Conservation (phyloP, 1,140 invertebrate species). For the Drosophila sproati region DNA sequence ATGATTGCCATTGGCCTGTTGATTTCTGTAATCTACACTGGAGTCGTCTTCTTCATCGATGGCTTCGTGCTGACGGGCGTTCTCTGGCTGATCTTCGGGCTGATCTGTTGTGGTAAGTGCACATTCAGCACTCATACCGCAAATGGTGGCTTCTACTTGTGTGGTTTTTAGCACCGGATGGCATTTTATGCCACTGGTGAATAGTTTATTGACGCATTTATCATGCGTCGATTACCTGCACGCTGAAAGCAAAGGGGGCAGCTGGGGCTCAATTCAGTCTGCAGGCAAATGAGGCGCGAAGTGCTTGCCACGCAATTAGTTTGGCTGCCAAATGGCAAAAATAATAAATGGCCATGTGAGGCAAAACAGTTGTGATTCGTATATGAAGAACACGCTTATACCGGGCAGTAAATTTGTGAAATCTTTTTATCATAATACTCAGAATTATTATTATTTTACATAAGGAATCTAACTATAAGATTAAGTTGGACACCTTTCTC, state of each 20-base stretch:
- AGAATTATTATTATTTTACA: not conserved
- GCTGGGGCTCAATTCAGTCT: slow-evolving; percentile 6
- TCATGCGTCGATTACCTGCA: slow-evolving; percentile 69
- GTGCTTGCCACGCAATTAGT: slow-evolving; percentile 57
- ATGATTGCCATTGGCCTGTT: slow-evolving; percentile 90
- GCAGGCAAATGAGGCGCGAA: slow-evolving; percentile 66
- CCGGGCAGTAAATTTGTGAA: too few relatives aligned
- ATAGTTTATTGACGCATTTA: slow-evolving; percentile 71
- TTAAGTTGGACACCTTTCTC: too few relatives aligned
- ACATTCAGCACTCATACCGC: not conserved
- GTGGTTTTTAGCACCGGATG: slow-evolving; percentile 75
- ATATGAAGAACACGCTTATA: not conserved
- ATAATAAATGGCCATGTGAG: slow-evolving; percentile 37
- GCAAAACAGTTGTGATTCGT: slow-evolving; percentile 23
- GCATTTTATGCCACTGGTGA: slow-evolving; percentile 48
- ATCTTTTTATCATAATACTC: too few relatives aligned
- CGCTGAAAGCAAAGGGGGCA: slow-evolving; percentile 38
- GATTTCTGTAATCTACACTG: slow-evolving; percentile 91
- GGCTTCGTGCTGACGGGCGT: slow-evolving; percentile 86
- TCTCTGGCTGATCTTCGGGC: slow-evolving; percentile 87
- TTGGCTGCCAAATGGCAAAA: slow-evolving; percentile 49
- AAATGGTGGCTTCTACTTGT: slow-evolving; percentile 28
- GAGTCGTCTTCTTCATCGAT: slow-evolving; percentile 89
- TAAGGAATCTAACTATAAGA: too few relatives aligned
- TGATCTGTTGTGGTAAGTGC: slow-evolving; percentile 87